A percentile compares a stretch with the other conserved stretches of the same genome.
phyloP scores from a whole-genome alignment of 2,888 invertebrate genomes.

The Drosophila setosimentum region DNA sequence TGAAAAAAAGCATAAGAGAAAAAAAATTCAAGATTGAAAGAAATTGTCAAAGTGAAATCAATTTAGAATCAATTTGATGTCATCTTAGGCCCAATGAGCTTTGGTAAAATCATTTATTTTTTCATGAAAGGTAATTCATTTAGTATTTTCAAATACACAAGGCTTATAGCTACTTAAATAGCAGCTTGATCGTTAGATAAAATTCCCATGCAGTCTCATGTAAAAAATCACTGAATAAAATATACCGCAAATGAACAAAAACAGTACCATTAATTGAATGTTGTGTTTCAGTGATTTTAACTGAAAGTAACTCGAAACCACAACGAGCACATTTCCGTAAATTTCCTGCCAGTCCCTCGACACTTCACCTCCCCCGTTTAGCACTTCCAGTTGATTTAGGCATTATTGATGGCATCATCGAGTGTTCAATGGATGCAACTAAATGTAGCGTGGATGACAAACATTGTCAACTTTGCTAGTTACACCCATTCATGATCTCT shows the following conservation, averaged over 20 bases:
- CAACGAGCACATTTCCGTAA: constrained; percentile 54
- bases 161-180: not conserved
- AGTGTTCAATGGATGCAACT: constrained; percentile 21
- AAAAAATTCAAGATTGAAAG: not conserved
- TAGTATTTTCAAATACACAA: not conserved
- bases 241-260: not conserved
- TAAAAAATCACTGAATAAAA: constrained; percentile 7
- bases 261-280: constrained; percentile 13
- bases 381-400: constrained; percentile 28
- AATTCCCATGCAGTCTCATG: not conserved
- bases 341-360: constrained; percentile 45
- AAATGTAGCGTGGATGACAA: constrained; percentile 69
- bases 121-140: not conserved
- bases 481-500: constrained; percentile 23
- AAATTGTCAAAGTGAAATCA: not conserved
- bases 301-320: constrained; percentile 29
- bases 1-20: not conserved
- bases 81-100: not conserved
- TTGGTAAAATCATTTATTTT: not conserved
- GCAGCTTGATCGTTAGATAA: not conserved
- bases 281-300: constrained; percentile 25
- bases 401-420: constrained; percentile 20
- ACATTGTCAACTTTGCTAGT: constrained; percentile 54
- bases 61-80: not conserved
- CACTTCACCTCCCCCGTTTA: not conserved